Conservation (phyloP, 2,113 vertebrate genomes). For the Mugil cephalus region DNA sequence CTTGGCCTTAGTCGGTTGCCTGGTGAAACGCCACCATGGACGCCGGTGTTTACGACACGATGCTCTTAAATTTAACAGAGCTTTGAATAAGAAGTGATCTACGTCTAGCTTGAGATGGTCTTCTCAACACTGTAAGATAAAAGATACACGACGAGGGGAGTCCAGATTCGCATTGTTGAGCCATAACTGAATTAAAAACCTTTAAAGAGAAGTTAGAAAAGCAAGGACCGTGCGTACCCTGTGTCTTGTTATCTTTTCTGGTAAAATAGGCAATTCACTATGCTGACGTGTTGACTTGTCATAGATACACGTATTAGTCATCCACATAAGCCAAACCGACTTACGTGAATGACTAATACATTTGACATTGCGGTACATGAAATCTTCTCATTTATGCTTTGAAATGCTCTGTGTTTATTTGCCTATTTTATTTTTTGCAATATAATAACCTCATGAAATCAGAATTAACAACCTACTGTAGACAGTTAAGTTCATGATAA, state of each 20-base stretch:
- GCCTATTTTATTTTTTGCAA: neutral
- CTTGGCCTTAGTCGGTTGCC: constrained; percentile 69
- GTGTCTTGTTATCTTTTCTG: neutral
- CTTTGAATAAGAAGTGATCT: constrained; percentile 6
- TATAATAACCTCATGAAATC: no score
- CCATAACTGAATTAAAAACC: neutral
- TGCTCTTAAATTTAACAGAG: constrained; percentile 35
- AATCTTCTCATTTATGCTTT: neutral
- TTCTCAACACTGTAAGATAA: neutral
- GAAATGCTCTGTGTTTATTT: neutral
- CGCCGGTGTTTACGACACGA: constrained; percentile 20
- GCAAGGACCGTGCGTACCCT: no score
- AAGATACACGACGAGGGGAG: neutral
- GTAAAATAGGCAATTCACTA: neutral
- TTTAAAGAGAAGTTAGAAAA: neutral
- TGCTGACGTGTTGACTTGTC: no score
- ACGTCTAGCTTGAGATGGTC: neutral
- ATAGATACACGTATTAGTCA: no score
- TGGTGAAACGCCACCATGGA: constrained; percentile 59
- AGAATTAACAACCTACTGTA: neutral
- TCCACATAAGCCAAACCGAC: no score
- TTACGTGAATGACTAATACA: no score
- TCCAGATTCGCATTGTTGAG: neutral
- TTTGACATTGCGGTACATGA: neutral
- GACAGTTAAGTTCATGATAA: neutral